Conservation (phyloP, 2,797 vertebrate genomes). For the Bucorvus abyssinicus region DNA sequence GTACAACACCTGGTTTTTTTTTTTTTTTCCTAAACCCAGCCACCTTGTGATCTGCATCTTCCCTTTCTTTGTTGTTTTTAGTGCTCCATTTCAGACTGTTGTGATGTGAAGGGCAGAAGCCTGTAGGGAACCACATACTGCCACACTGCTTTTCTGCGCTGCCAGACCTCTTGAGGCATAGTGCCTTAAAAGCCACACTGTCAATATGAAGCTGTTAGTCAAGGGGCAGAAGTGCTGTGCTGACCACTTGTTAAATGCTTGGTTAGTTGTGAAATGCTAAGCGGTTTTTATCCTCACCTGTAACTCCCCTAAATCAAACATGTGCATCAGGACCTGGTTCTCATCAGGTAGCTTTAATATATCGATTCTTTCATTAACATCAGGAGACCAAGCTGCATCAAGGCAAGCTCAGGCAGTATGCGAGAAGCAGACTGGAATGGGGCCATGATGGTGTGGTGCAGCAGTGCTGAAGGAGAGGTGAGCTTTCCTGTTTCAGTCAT, state of each 20-base stretch:
- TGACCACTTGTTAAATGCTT: neutral
- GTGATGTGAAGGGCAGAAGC: neutral
- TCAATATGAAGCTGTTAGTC: neutral
- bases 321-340: neutral
- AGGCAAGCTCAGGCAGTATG: neutral
- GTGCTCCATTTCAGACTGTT: neutral
- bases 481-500: neutral
- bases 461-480: neutral
- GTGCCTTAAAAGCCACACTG: neutral
- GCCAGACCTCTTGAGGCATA: neutral
- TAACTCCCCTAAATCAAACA: neutral
- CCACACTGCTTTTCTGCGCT: neutral
- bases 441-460: fast-evolving
- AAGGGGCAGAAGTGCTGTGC: neutral
- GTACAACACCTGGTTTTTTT: neutral
- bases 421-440: neutral
- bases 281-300: neutral
- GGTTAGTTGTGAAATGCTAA: neutral
- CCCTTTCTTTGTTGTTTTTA: neutral
- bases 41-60: neutral
- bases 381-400: neutral
- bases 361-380: neutral
- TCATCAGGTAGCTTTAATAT: neutral
- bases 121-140: neutral
- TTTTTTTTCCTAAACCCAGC: neutral